Base-by-base conservation (phyloP, 2,888 invertebrate genomes). In the Leucoma salicis region DNA sequence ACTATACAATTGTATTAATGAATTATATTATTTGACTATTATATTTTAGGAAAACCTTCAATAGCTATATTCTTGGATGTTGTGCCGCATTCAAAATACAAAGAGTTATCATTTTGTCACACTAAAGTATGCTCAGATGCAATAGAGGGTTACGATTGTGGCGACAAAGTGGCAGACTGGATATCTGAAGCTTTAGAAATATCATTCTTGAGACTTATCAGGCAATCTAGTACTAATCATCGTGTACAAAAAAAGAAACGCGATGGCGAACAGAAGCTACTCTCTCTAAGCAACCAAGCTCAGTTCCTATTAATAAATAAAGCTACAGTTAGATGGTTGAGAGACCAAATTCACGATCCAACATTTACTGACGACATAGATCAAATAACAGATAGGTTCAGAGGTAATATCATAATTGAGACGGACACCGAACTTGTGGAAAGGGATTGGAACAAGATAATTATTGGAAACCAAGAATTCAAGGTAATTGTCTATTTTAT, bases 331-430 rank as follows among this genome's bases (percentile, higher is more conserved):
- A 78, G 91, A 46, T 95, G 94, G 92, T 79, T 98, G 34, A 83
- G 84, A 41, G 83, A 91, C 36, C 92, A 90, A 75, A 89, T 95
- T 21, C 70, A 86, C 24, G 91, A 92, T 44, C 87, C 89, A 24
- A 63, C 82, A 31, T 90, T 91, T 37, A 76, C 76, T 7, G 90
- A 91, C 40, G 82, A 82, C 58, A 68, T 91, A 29, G 91, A 93
- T 21, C 91, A 92, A 53, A 86, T 96, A 24, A 87, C 95, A 2
- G 90, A 92, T 47, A 91, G 99, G 58, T 99, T 99, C 79, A 91
- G 99, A 66, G 95, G 95, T n/a, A 99, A 99, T 84, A 90, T 99
- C 27, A 91, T 98, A 1, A 90, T 98, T 10, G 92, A 93, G 52
- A 94, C 95, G 39, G 80, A 90, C 1, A 66, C 86, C 15, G 91